Conservation (phyloP, 53 echinoderm and acorn worm genomes). For the Luidia sarsii region DNA sequence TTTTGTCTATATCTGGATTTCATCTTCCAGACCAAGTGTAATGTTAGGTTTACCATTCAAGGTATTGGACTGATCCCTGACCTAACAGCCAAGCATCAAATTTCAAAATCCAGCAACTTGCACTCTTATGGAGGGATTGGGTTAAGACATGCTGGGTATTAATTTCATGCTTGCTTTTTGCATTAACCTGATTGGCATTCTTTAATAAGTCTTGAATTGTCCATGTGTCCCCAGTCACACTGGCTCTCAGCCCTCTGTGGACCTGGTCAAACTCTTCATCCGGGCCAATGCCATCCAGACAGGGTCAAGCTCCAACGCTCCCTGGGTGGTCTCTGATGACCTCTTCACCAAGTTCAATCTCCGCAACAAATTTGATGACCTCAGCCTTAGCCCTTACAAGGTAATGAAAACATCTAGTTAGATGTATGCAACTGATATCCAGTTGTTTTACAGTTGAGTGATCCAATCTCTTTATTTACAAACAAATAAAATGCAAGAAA, state of each 20-base stretch:
- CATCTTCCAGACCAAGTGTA: no score
- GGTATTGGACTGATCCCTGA: no score
- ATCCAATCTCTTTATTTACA: no score
- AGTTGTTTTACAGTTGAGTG: not conserved
- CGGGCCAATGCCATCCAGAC: slow-evolving; percentile 80
- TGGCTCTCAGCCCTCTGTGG: slow-evolving; percentile 51
- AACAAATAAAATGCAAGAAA: no score
- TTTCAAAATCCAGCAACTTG: not conserved
- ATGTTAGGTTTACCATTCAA: no score
- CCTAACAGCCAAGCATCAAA: no score
- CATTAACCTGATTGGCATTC: no score
- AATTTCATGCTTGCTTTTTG: no score
- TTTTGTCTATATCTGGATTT: no score
- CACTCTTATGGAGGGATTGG: slow-evolving; percentile 1
- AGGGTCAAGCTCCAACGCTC: slow-evolving; percentile 66
- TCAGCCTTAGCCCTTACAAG: slow-evolving; percentile 83
- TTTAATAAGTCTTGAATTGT: no score
- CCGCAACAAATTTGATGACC: slow-evolving; percentile 65
- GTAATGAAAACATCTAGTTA: slow-evolving; percentile 45
- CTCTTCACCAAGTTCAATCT: slow-evolving; percentile 74
- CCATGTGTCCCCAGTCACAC: no score
- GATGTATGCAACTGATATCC: not conserved
- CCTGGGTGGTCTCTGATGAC: slow-evolving; percentile 85
- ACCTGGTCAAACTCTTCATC: slow-evolving; percentile 75
- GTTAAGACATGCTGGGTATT: no score